Percentiles rank a stretch among this genome's conserved stretches.
Evolutionary conservation across 2,797 vertebrate species (phyloP).

Genomic region (Anguilla marmorata): DNA sequence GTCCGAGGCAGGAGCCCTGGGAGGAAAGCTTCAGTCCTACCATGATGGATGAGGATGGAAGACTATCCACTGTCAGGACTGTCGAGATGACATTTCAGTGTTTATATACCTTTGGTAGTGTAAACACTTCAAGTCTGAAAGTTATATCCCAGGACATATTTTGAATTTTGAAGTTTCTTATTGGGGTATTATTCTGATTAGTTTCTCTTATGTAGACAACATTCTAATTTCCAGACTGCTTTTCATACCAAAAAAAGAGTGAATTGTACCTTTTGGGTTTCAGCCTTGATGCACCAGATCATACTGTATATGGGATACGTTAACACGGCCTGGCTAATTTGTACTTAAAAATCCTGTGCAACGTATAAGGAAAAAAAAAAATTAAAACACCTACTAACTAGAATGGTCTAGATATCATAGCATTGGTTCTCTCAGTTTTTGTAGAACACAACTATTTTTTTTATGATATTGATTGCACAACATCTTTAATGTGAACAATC

Average conservation of each 20-base stretch:
- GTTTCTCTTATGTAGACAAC: background rate
- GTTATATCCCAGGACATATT: background rate
- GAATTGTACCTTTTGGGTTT: background rate
- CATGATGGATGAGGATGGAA: slow-evolving; percentile 8
- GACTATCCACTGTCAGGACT: background rate
- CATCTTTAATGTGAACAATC: background rate
- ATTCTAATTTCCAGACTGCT: background rate
- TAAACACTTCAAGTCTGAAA: background rate
- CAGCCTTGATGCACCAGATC: background rate
- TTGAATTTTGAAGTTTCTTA: background rate
- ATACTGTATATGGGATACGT: background rate
- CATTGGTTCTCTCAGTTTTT: too few species aligned
- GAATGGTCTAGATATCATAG: too few species aligned
- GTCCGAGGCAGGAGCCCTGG: background rate
- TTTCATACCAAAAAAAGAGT: background rate
- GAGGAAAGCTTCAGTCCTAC: background rate
- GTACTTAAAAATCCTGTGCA: background rate
- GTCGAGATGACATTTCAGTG: slow-evolving; percentile 2
- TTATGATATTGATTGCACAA: background rate
- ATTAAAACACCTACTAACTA: too few species aligned
- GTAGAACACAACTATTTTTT: too few species aligned
- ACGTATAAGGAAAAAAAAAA: background rate
- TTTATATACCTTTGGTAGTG: background rate
- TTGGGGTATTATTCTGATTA: too few species aligned
- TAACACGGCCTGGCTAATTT: background rate